Base-by-base conservation (phyloP, 2,113 vertebrate species). In the Acrocephalus kingi region DNA sequence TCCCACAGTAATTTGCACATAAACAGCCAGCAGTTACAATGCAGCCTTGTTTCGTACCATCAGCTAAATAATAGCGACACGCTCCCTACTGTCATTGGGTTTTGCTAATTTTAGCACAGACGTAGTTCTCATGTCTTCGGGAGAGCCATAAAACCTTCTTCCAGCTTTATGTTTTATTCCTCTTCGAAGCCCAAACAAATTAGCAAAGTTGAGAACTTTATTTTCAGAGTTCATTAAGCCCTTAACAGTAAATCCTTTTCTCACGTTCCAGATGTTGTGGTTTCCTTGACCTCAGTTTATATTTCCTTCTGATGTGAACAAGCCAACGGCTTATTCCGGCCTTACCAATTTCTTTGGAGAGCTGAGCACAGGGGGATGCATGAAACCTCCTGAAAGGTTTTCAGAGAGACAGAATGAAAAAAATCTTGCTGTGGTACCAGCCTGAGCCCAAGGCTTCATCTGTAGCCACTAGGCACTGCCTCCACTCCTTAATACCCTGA, bases 141-240 rank as follows among this genome's bases (percentile, higher is more conserved):
- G 82, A 96, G 69, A 95, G 93, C 84, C 54, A 83, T 96, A 66
- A 91, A 98, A 95, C 97, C 94, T 94, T 97, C 97, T 97, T 95
- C 96, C 97, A 98, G 96, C 95, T 97, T 97, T n/a, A 28, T 94
- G 58, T 97, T 97, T 97, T 96, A 96, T 96, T 97, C 87, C n/a
- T 84, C 90, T 98, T 97, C 93, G 97, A 98, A 98, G 97, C 96
- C 97, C 96, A 97, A 98, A 97, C 98, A 98, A 98, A 98, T 98
- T 96, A 98, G 88, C 86, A 39, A 95, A 97, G 97, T 95, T 81
- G 96, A 98, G 97, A 98, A 98, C 97, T 98, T 98, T 98, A 98
- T 98, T 98, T 98, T 98, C 93, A 51, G 97, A 97, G 97, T 98
- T 98, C 97, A 96, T 98, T 97, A 97, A 98, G 97, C 97, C 96